A percentile compares a stretch with the other conserved stretches of the same genome.
Conservation (phyloP, 1,140 invertebrate genomes). For the Apis mellifera region DNA sequence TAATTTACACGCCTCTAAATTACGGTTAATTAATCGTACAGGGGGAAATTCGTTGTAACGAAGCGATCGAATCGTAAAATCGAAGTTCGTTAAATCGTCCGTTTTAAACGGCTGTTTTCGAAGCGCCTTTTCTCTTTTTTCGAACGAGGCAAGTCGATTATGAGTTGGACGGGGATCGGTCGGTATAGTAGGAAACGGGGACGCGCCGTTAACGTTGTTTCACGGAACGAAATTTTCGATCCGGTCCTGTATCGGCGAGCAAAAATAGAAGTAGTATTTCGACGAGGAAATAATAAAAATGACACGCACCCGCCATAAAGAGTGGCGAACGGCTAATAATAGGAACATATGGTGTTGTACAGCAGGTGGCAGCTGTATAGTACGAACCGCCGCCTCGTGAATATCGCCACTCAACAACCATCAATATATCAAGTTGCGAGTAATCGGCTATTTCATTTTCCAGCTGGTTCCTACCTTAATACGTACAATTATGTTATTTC, state of each 20-base stretch:
- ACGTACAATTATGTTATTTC: slow-evolving; percentile 1
- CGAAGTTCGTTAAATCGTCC: background rate
- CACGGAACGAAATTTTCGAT: background rate
- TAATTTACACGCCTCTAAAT: no score
- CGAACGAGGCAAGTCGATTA: background rate
- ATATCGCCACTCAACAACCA: slow-evolving; percentile 37
- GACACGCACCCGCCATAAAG: slow-evolving; percentile 14
- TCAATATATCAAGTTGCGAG: slow-evolving; percentile 23
- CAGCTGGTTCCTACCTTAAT: slow-evolving; percentile 4
- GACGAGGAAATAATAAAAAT: slow-evolving; percentile 2
- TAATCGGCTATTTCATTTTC: slow-evolving; percentile 40
- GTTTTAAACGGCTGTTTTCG: no score
- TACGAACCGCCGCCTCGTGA: slow-evolving; percentile 46
- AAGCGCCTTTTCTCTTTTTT: background rate
- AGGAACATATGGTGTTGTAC: slow-evolving; percentile 54
- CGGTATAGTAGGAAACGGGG: background rate
- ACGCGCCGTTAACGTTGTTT: background rate
- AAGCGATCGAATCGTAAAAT: background rate
- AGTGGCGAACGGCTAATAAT: slow-evolving; percentile 54
- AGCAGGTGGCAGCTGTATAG: slow-evolving; percentile 55
- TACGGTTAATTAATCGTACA: no score
- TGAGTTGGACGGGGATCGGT: background rate
- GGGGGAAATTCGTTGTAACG: background rate
- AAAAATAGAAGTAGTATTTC: background rate
- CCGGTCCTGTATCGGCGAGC: background rate